These are phyloP conservation scores for Myiozetetes cayanensis DNA, from an alignment of 2,113 vertebrate species.

Conservation along the genomic window DNA sequence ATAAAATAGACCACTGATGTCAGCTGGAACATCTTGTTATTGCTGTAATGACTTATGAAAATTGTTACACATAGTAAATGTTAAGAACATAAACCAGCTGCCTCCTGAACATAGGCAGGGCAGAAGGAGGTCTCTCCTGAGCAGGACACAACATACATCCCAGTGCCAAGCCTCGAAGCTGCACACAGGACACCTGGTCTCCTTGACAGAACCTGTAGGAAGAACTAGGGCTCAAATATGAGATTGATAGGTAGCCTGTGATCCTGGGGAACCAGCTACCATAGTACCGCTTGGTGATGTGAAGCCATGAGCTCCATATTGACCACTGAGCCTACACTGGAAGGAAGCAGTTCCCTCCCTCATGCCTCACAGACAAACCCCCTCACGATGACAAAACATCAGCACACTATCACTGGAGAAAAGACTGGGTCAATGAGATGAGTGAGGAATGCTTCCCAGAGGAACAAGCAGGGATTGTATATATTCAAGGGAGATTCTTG, in stretches of 20 bases:
- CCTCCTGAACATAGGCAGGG: neutral
- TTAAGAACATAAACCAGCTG: neutral
- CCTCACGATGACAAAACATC: neutral
- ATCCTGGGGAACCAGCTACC: neutral
- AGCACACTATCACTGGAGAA: neutral
- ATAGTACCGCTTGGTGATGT: too few species aligned
- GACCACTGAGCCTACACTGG: neutral
- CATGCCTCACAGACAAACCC: rapidly evolving
- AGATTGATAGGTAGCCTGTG: neutral
- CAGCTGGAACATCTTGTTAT: neutral
- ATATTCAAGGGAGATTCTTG: neutral
- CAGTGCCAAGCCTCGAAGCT: neutral
- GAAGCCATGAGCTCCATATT: neutral
- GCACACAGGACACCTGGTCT: neutral
- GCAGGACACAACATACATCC: neutral
- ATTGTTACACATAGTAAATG: neutral
- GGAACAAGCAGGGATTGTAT: neutral
- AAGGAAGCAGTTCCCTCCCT: neutral
- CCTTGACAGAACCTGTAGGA: neutral
- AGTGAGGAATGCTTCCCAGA: neutral
- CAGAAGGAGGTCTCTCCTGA: neutral
- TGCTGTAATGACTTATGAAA: neutral
- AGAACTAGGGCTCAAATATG: neutral
- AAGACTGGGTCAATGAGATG: neutral
- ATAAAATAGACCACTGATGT: neutral